These are phyloP conservation scores for Limonius californicus DNA, from an alignment of 1,140 invertebrate species.

Conservation along the genomic window DNA sequence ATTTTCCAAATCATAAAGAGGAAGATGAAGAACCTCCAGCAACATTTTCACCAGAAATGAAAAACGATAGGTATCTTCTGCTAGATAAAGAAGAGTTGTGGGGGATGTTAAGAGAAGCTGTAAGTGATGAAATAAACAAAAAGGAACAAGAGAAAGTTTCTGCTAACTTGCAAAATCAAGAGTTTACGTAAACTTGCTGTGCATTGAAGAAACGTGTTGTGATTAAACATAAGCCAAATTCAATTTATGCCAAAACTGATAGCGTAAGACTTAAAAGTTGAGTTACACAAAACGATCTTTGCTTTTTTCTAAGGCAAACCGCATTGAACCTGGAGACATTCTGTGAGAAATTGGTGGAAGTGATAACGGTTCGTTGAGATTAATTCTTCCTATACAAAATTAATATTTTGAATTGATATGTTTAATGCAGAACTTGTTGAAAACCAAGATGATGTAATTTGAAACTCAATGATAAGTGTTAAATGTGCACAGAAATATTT, in stretches of 20 bases:
- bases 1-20: conserved; percentile 16
- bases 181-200: background rate
- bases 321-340: too few relatives aligned
- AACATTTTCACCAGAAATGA: conserved; percentile 52
- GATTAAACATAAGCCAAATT: conserved; percentile 2
- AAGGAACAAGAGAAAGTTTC: background rate
- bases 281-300: too few relatives aligned
- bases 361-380: too few relatives aligned
- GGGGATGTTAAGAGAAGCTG: conserved; percentile 57
- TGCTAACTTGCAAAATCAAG: background rate
- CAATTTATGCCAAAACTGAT: background rate
- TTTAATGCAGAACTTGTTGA: too few relatives aligned
- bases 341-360: too few relatives aligned
- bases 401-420: too few relatives aligned
- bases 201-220: background rate
- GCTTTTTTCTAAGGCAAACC: too few relatives aligned
- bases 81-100: conserved; percentile 57
- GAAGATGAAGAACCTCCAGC: background rate
- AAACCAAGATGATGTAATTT: too few relatives aligned
- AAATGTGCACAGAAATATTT: too few relatives aligned
- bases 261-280: too few relatives aligned
- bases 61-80: conserved; percentile 52
- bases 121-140: conserved; percentile 37
- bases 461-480: too few relatives aligned
- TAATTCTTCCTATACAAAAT: too few relatives aligned